A percentile compares a stretch with the other conserved stretches of the same genome.
Evolutionary conservation across 1,140 invertebrate genomes (phyloP).

Genomic region (Drosophila takahashii): DNA sequence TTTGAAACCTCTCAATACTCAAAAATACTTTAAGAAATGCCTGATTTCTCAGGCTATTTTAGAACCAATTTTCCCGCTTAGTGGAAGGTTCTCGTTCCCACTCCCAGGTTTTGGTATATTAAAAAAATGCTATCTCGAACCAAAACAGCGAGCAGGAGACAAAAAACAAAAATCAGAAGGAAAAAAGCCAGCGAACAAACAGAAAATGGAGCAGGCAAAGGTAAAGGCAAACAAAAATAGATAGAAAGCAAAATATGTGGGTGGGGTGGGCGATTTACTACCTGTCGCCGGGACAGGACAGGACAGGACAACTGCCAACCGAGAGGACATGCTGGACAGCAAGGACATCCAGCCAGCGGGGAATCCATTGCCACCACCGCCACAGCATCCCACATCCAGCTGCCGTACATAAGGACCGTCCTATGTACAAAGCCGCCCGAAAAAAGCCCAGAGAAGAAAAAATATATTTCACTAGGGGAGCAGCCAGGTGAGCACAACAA

Average conservation of each 20-base stretch:
- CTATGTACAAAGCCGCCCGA: constrained; percentile 3
- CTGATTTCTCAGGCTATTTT: neutral
- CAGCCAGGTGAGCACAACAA: constrained; percentile 45
- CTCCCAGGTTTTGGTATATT: neutral
- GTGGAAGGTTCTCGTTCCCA: neutral
- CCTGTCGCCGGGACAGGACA: constrained; percentile 20
- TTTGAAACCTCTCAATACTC: no score
- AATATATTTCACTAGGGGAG: constrained; percentile 21
- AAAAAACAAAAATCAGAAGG: no score
- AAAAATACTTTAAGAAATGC: neutral
- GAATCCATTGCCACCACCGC: constrained; percentile 2
- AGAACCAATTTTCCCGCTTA: neutral
- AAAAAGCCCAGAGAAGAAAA: constrained; percentile 1
- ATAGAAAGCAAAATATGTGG: constrained; percentile 16
- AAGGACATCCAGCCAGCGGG: constrained; percentile 8
- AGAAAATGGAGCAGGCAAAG: constrained; percentile 38
- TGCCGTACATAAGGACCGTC: constrained; percentile 14
- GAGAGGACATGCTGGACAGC: constrained; percentile 3
- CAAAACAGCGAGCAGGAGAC: constrained; percentile 8
- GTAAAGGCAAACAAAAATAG: constrained; percentile 30
- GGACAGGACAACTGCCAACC: constrained; percentile 18
- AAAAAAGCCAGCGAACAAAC: constrained; percentile 27
- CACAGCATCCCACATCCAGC: constrained; percentile 1
- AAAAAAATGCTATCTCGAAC: constrained; percentile 34
- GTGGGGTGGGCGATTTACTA: constrained; percentile 1